Evolutionary conservation across 1,140 invertebrate species (phyloP), one percentile per base, ranked within the genome.

Genomic region (Drosophila parvula): DNA sequence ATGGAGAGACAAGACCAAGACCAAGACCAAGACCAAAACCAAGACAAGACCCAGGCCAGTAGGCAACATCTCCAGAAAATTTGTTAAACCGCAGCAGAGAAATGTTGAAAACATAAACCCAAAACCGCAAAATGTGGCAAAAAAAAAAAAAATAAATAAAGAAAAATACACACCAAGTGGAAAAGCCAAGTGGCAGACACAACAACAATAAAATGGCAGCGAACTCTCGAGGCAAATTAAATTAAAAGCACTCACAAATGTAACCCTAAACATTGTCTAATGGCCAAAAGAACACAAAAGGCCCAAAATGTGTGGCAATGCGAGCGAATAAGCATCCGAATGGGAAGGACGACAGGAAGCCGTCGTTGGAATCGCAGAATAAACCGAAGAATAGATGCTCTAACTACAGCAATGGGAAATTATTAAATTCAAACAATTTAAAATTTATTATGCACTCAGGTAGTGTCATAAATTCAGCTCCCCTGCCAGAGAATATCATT

Each of bases 171-270:
- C 27, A 67, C 63, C 50, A 59, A 44, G 40, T 63, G 59, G 59
- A 48, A 68, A 68, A 64, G 34, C 45, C 61, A 64, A 65, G 32
- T 22, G 30, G 41, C 38, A 70, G 53, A 5, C 11, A 30, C 14
- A 74, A 18, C 43, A 75, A 38, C 73, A 67, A 64, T 71, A 44
- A 75, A 70, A 50, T 73, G 69, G 36, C 70, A 75, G 53, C 62
- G 55, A 77, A 48, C 74, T 77, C 48, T 59, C 28, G 36, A 50
- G 56, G 62, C 62, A 77, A 77, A 77, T 77, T 79, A 86, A 86
- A 86, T 86, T 86, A 88, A 86, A 88, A 88, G 81, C 76, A 73
- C 83, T 88, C 81, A 64, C 82, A 88, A 76, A 76, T 69, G 55
- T 82, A 88, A 78, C 65, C 79, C 70, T 74, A 79, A 85, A 88